phyloP scores from a whole-genome alignment of 2,113 vertebrate species.

The Peromyscus californicus region DNA sequence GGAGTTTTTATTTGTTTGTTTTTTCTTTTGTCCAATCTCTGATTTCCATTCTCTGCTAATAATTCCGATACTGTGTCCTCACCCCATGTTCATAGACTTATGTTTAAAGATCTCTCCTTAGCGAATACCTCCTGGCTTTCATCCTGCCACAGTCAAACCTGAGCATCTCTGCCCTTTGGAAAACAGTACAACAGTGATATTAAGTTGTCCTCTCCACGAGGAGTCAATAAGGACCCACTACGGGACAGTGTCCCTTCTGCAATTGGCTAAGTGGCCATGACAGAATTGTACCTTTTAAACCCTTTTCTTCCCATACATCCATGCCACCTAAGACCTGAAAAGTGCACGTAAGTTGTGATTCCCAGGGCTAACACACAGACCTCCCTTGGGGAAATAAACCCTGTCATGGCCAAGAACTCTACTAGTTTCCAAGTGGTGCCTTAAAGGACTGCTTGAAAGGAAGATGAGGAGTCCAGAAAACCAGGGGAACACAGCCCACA shows the following conservation, averaged over 20 bases:
- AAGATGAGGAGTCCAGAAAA: neutral
- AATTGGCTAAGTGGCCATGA: neutral
- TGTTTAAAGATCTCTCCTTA: neutral
- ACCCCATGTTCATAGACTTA: neutral
- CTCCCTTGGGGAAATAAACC: neutral
- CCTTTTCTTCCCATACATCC: neutral
- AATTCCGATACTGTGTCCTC: neutral
- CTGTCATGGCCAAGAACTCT: neutral
- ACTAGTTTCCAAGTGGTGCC: neutral
- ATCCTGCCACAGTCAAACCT: neutral
- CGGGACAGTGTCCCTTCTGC: neutral
- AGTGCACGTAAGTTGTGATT: neutral
- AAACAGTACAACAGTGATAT: neutral
- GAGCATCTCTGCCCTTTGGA: neutral
- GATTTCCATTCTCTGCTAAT: neutral
- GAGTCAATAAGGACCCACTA: neutral
- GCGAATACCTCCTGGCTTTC: neutral
- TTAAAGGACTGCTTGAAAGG: neutral
- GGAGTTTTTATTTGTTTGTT: neutral
- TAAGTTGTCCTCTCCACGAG: neutral
- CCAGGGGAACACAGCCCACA: neutral
- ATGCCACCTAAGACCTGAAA: conserved; percentile 34
- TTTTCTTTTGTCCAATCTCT: neutral
- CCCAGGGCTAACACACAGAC: neutral
- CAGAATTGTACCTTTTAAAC: conserved; percentile 38